A percentile compares a stretch with the other conserved stretches of the same genome.
Evolutionary conservation across 2,797 vertebrate genomes (phyloP).

Genomic region (Urocyon cinereoargenteus): DNA sequence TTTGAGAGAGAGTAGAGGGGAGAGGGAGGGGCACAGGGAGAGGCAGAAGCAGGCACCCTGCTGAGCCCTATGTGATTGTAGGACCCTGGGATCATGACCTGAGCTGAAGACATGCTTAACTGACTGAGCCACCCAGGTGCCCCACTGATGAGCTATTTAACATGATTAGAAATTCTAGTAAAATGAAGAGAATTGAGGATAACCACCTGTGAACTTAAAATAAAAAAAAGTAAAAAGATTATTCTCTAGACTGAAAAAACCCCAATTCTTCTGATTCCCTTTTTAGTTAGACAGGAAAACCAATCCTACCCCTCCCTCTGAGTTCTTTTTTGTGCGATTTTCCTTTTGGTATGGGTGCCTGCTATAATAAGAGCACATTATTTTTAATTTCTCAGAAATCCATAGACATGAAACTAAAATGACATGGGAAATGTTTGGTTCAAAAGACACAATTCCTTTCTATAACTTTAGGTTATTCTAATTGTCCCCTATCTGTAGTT

Average conservation of each 20-base stretch:
- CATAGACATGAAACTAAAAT: slow-evolving; percentile 41
- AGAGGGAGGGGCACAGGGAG: background rate
- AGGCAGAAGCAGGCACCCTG: background rate
- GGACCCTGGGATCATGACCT: background rate
- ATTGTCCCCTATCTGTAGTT: background rate
- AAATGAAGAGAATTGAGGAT: background rate
- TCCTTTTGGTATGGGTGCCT: background rate
- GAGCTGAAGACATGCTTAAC: background rate
- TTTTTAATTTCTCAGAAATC: slow-evolving; percentile 57
- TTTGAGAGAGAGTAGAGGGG: background rate
- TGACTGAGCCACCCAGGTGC: background rate
- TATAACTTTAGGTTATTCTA: slow-evolving; percentile 1
- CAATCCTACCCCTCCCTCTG: background rate
- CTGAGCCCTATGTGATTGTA: background rate
- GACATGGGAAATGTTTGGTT: slow-evolving; percentile 72
- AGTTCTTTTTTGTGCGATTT: background rate
- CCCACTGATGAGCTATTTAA: background rate
- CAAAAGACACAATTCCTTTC: slow-evolving; percentile 59
- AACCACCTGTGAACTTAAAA: background rate
- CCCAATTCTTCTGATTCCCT: background rate
- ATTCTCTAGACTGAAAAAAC: background rate
- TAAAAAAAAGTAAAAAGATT: background rate
- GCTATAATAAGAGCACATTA: background rate
- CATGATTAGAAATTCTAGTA: background rate
- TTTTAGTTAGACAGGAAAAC: background rate